Evolutionary conservation across 1,140 invertebrate genomes (phyloP), one percentile per base, ranked within the genome.

Genomic region (Drosophila lini): DNA sequence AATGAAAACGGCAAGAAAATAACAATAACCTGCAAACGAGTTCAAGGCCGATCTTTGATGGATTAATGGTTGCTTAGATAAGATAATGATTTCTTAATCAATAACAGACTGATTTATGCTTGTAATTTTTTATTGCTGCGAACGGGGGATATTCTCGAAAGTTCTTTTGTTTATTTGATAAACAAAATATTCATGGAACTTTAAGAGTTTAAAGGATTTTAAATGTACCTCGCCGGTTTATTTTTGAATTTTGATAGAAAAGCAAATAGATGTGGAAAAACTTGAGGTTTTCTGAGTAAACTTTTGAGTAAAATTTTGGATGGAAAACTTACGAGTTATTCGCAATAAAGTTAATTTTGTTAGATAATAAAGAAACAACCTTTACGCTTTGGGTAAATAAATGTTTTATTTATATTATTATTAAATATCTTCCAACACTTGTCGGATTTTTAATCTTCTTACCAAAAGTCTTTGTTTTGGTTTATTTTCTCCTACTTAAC

Each of bases 1-100:
- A 45, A 25, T 25, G 44, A 45, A 45, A 45, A 45, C 11, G 22
- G 4, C n/a, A 10, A 31, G 28, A 41, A 64, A 64, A 19, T n/a
- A 31, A 25, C 34, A 63, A 15, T 13, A 31, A 28, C 48, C 19
- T 3, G 3, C 5, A 11, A 36, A 48, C n/a, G 42, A 34, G 68
- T 69, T 69, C 65, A 69, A 67, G 68, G 52, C n/a, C 36, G 65
- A 5, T 28, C 15, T 28, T 70, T 71, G 67, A 71, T 71, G 65
- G 68, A 58, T 71, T 71, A 70, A 41, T 68, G 28, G 15, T 45
- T 36, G 45, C 13, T 22, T 32, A 65, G 68, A 71, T 71, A 70
- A 71, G 68, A 71, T 71, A 71, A 34, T 58, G 32, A 25, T 56
- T 40, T 34, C n/a, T 25, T 61, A 61, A 48, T 65, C 55, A 48